Evolutionary conservation across 2,113 vertebrate species (phyloP).

Genomic region (Petrocephalus microphthalmus): DNA sequence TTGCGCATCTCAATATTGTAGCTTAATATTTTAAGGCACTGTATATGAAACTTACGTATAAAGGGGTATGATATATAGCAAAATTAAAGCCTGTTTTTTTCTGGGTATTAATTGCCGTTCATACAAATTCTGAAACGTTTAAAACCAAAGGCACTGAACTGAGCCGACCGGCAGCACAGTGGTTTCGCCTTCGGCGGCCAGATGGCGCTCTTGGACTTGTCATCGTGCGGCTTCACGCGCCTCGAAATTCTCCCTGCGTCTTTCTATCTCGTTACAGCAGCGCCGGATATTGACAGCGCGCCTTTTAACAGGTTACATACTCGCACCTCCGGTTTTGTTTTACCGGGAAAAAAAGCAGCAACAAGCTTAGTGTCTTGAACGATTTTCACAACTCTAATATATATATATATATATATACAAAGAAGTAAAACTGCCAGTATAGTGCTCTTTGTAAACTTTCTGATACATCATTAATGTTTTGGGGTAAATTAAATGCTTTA

Average conservation of each 20-base stretch:
- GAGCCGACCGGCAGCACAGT: not conserved
- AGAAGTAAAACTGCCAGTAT: not conserved
- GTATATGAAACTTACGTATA: no score
- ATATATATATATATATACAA: not conserved
- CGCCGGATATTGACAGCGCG: not conserved
- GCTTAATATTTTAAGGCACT: not conserved
- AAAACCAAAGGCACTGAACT: not conserved
- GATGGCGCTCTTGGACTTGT: not conserved
- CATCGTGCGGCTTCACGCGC: not conserved
- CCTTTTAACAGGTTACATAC: not conserved
- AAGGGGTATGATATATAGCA: no score
- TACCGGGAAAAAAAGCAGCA: not conserved
- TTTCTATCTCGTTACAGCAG: not conserved
- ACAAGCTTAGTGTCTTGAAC: not conserved
- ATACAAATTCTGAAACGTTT: not conserved
- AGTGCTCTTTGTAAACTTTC: not conserved
- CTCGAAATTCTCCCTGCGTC: not conserved
- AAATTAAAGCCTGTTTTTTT: not conserved
- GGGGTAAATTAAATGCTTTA: not conserved
- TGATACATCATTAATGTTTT: not conserved
- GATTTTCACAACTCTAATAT: not conserved
- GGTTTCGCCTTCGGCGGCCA: not conserved
- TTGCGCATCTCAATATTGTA: not conserved
- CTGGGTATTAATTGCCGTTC: not conserved
- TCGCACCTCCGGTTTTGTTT: not conserved